phyloP scores from a whole-genome alignment of 2,113 vertebrate species.

The Otocyon megalotis region DNA sequence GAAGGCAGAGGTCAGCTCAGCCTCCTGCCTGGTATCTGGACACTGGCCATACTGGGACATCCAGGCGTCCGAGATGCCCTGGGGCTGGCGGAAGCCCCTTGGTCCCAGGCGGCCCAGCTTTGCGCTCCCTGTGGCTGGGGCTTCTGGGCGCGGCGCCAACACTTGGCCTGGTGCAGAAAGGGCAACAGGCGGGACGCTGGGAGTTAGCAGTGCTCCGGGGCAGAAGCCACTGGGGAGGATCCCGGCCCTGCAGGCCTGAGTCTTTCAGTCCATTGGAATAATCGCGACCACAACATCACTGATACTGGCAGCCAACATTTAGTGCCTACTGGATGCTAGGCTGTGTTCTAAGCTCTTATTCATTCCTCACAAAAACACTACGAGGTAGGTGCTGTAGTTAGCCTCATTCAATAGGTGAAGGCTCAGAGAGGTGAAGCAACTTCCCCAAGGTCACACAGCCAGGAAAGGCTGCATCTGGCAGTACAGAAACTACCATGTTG shows the following conservation, averaged over 20 bases:
- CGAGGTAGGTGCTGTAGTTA: not conserved
- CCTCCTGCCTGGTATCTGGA: conserved; percentile 40
- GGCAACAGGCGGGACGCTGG: conserved; percentile 33
- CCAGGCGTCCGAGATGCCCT: not conserved
- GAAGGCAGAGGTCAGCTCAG: conserved; percentile 65
- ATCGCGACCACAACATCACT: not conserved
- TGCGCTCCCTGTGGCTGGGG: not conserved
- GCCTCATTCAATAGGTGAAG: not conserved
- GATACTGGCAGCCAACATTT: not conserved
- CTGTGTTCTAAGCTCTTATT: not conserved
- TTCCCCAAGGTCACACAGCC: not conserved
- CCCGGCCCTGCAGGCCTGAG: not conserved
- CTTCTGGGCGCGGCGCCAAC: conserved; percentile 15
- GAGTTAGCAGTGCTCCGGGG: not conserved
- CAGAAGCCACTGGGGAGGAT: not conserved
- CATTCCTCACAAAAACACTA: not conserved
- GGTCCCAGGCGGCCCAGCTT: not conserved
- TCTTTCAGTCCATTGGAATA: not conserved
- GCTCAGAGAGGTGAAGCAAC: conserved; percentile 11
- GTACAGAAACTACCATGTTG: not conserved
- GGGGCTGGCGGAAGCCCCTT: not conserved
- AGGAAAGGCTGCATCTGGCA: not conserved
- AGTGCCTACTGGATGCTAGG: not conserved
- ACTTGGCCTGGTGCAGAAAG: conserved; percentile 15
- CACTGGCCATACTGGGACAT: not conserved